Percentiles rank a stretch among this genome's conserved stretches.
Conservation (phyloP, 2,113 vertebrate species). For the Stigmatopora argus region DNA sequence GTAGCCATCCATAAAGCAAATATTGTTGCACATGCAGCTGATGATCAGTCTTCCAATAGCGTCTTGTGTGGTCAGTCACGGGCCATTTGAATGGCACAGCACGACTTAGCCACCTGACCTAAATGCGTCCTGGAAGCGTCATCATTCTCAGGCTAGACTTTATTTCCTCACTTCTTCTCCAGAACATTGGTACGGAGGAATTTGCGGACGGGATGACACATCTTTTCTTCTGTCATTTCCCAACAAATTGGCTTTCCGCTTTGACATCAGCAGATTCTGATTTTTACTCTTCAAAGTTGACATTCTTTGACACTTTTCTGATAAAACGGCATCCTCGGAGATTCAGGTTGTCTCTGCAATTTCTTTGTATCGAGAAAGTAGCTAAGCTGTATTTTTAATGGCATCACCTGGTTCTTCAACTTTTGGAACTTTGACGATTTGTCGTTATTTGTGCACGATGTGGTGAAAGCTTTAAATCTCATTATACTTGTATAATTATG, state of each 20-base stretch:
- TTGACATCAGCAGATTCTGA: conserved; percentile 25
- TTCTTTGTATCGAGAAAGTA: background rate
- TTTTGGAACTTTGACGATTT: no score
- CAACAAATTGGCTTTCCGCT: conserved; percentile 15
- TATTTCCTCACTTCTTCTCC: conserved; percentile 82
- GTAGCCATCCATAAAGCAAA: conserved; percentile 98
- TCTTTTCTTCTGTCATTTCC: conserved; percentile 24
- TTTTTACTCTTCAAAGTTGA: background rate
- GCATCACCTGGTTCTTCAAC: background rate
- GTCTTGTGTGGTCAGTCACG: conserved; percentile 98
- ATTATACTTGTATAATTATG: no score
- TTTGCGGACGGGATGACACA: conserved; percentile 74
- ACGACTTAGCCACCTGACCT: conserved; percentile 92
- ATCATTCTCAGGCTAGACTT: conserved; percentile 87
- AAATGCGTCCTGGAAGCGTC: conserved; percentile 87
- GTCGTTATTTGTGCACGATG: no score
- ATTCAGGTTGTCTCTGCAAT: background rate
- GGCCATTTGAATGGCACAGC: conserved; percentile 81
- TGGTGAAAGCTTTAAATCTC: no score
- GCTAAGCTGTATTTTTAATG: background rate
- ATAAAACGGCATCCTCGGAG: background rate
- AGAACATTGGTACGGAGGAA: conserved; percentile 86
- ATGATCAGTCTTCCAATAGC: conserved; percentile 95
- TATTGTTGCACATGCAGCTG: conserved; percentile 98
- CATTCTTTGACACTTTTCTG: background rate